Evolutionary conservation across 2,888 invertebrate species (phyloP).

Genomic region (Odontocolon sp.): DNA sequence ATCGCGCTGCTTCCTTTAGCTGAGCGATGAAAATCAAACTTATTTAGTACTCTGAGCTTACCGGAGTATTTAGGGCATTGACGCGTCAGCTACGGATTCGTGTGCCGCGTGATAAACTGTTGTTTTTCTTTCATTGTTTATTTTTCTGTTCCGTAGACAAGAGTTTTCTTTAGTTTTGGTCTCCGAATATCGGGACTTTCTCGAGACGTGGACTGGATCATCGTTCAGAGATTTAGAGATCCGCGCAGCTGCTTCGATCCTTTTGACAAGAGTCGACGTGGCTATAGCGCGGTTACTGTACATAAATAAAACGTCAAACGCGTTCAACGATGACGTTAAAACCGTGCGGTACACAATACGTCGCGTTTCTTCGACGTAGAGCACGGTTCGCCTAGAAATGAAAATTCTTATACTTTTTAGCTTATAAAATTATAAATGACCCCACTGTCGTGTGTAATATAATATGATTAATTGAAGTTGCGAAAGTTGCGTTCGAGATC

Average conservation of each 20-base stretch:
- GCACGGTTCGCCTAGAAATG: conserved; percentile 7
- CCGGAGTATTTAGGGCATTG: conserved; percentile 42
- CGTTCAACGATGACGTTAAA: background rate
- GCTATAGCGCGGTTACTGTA: conserved; percentile 36
- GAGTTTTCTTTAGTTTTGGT: conserved; percentile 3
- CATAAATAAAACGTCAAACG: conserved; percentile 32
- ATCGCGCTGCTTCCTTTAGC: background rate
- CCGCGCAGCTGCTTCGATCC: background rate
- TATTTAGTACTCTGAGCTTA: conserved; percentile 12
- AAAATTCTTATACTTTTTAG: conserved; percentile 51
- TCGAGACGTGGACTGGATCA: background rate
- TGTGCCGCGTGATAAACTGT: conserved; percentile 9
- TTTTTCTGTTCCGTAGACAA: background rate
- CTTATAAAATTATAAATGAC: conserved; percentile 37
- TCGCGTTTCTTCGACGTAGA: background rate
- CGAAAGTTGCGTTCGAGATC: background rate
- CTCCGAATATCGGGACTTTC: background rate
- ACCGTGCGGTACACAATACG: background rate
- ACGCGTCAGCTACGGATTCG: conserved; percentile 1
- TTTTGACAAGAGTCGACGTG: background rate
- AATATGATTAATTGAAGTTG: conserved; percentile 34
- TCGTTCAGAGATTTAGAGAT: background rate
- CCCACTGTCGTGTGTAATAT: conserved; percentile 46
- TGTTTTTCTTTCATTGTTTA: background rate
- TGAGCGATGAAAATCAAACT: conserved; percentile 31